Evolutionary conservation across 2,888 invertebrate species (phyloP), one percentile per base, ranked within the genome.

Genomic region (Ophion costatus): DNA sequence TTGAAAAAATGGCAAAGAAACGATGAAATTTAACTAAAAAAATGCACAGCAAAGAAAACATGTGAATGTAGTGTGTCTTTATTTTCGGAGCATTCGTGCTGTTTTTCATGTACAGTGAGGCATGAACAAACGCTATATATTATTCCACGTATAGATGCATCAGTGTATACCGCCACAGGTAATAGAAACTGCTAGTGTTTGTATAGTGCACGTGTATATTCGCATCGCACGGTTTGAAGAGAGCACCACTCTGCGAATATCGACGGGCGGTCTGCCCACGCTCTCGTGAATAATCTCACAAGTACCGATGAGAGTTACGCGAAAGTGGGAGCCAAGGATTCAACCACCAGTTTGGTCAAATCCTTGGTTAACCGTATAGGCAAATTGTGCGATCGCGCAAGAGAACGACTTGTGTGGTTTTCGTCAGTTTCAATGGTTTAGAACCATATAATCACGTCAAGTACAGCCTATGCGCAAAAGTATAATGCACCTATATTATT

Each of bases 261-360:
- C 74, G 69, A 69, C 73, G 45, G 56, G 69, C 29, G 56, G 24
- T n/a, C 11, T 66, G 38, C 45, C 57, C 64, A 45, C 38, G 74
- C 20, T 74, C 81, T 81, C 84, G 74, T 78, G 74, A 84, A 84
- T 81, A 84, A 81, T 81, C 69, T 56, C 84, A 74, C 51, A 51
- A 17, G 64, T 64, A 56, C 64, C 29, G 51, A 51, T 33, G 22
- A 10, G 42, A 20, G 70, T 42, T 56, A 57, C 29, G 64, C 33
- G 45, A 71, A 71, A 71, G 83, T 69, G 56, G 51, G 17, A 17
- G 51, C 51, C 51, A 51, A 51, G 51, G 51, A 17, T 51, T 17
- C 51, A 63, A 64, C 56, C 22, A n/a, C 51, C 17, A 14, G 56
- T 51, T 67, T 74, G 80, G 45, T 81, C 70, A 51, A 78, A 61